A percentile compares a stretch with the other conserved stretches of the same genome.
Conservation (phyloP, 1,140 invertebrate species). For the Leptinotarsa undecemlineata region DNA sequence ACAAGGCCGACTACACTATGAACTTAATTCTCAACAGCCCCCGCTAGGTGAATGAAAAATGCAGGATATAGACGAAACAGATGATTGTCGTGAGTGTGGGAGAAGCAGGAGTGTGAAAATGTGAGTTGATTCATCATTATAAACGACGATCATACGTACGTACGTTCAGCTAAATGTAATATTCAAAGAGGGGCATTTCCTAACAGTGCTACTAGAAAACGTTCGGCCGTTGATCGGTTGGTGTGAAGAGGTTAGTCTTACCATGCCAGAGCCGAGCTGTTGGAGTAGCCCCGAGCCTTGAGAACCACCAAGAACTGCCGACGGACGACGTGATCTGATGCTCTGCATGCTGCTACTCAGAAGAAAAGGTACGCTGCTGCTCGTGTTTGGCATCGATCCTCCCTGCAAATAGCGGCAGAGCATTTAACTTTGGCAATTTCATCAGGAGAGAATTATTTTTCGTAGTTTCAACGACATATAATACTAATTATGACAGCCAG, state of each 20-base stretch:
- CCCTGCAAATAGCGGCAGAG: slow-evolving; percentile 61
- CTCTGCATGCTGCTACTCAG: slow-evolving; percentile 81
- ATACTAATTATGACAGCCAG: too few relatives aligned
- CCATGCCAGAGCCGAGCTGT: slow-evolving; percentile 83
- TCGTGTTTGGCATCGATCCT: slow-evolving; percentile 84
- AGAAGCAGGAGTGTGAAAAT: slow-evolving; percentile 42
- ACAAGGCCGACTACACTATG: too few relatives aligned
- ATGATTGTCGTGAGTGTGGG: slow-evolving; percentile 40
- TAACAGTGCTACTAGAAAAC: slow-evolving; percentile 75
- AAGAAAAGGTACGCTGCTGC: slow-evolving; percentile 82
- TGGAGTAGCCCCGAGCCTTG: slow-evolving; percentile 75
- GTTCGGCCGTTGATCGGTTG: slow-evolving; percentile 66
- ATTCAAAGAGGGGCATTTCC: slow-evolving; percentile 74
- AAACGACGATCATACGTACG: slow-evolving; percentile 51
- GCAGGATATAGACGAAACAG: slow-evolving; percentile 34
- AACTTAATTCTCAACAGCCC: slow-evolving; percentile 41
- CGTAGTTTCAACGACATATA: too few relatives aligned
- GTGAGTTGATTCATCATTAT: slow-evolving; percentile 27
- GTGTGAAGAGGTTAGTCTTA: slow-evolving; percentile 75
- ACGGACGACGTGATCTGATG: slow-evolving; percentile 77
- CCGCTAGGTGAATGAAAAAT: slow-evolving; percentile 49
- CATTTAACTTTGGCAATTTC: neutral
- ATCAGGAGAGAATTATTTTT: too few relatives aligned
- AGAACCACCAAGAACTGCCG: slow-evolving; percentile 66
- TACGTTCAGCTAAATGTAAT: slow-evolving; percentile 60